These are phyloP conservation scores for Coelopa frigida DNA, from an alignment of 1,140 invertebrate genomes.

Conservation along the genomic window DNA sequence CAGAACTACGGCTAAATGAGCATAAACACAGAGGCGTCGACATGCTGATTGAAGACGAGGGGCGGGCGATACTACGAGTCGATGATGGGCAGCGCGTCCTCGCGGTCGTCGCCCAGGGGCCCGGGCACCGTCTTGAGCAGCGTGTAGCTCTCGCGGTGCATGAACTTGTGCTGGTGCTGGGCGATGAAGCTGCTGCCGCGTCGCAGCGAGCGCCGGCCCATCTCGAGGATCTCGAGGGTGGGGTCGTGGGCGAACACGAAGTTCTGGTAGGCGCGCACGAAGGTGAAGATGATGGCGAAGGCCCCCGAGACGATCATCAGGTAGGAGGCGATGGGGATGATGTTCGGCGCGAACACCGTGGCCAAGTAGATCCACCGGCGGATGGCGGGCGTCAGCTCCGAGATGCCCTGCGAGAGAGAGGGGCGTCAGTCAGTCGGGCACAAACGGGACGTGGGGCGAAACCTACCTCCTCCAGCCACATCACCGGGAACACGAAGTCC, in stretches of 20 bases:
- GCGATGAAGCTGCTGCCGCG: constrained; percentile 63
- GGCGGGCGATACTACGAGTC: constrained; percentile 16
- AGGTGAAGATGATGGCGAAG: constrained; percentile 54
- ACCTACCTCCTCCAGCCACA: constrained; percentile 79
- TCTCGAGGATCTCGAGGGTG: constrained; percentile 64
- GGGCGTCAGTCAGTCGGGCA: too few species aligned
- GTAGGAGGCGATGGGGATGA: constrained; percentile 61
- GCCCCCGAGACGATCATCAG: constrained; percentile 62
- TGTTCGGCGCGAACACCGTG: constrained; percentile 63
- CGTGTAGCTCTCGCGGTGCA: constrained; percentile 53
- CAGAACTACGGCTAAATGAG: too few species aligned
- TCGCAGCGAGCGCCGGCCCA: constrained; percentile 61
- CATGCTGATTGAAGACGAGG: too few species aligned
- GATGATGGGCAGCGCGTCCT: constrained; percentile 34
- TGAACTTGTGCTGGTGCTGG: constrained; percentile 58
- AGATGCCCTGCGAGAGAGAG: constrained; percentile 68
- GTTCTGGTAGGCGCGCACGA: constrained; percentile 66
- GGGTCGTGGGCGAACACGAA: constrained; percentile 61
- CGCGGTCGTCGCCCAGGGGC: constrained; percentile 21
- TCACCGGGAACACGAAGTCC: constrained; percentile 74
- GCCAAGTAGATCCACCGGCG: constrained; percentile 68
- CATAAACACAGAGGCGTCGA: too few species aligned
- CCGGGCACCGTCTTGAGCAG: constrained; percentile 45
- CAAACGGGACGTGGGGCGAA: neutral
- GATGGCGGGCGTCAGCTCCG: constrained; percentile 67